Evolutionary conservation across 2,797 vertebrate genomes (phyloP).

Genomic region (Cossypha dichroa): DNA sequence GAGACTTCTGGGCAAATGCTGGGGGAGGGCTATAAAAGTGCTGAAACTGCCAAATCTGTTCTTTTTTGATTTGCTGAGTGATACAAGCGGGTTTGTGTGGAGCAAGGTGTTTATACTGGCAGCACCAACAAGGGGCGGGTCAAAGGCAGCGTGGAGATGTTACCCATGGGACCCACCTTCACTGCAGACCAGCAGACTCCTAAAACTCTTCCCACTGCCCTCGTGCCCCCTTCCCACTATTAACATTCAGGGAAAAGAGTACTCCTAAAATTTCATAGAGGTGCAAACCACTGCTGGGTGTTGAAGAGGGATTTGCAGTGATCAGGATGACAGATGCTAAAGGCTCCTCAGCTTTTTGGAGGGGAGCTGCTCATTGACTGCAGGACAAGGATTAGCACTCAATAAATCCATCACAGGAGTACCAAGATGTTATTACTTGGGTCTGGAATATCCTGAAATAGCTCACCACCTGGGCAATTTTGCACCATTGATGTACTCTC

Average conservation of each 20-base stretch:
- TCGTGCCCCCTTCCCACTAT: neutral
- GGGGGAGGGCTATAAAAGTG: neutral
- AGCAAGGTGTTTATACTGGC: neutral
- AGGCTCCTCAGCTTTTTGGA: neutral
- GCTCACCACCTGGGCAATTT: neutral
- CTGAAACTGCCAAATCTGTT: neutral
- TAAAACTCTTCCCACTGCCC: neutral
- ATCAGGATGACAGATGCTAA: neutral
- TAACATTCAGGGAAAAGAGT: neutral
- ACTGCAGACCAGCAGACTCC: neutral
- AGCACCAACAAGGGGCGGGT: neutral
- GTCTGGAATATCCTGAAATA: constrained; percentile 29
- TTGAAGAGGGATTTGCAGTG: neutral
- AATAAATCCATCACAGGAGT: constrained; percentile 6
- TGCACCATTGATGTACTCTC: constrained; percentile 2
- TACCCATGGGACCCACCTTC: neutral
- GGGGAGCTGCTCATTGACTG: neutral
- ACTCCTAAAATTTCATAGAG: neutral
- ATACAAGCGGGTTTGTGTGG: neutral
- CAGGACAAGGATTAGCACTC: neutral
- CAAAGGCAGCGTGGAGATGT: neutral
- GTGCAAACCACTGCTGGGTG: neutral
- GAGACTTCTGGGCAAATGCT: constrained; percentile 16
- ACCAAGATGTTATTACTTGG: neutral
- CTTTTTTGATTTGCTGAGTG: neutral